Percentiles rank a stretch among this genome's conserved stretches.
These are phyloP conservation scores for Pelodiscus sinensis DNA, from an alignment of 2,113 vertebrate species.

Conservation along the genomic window DNA sequence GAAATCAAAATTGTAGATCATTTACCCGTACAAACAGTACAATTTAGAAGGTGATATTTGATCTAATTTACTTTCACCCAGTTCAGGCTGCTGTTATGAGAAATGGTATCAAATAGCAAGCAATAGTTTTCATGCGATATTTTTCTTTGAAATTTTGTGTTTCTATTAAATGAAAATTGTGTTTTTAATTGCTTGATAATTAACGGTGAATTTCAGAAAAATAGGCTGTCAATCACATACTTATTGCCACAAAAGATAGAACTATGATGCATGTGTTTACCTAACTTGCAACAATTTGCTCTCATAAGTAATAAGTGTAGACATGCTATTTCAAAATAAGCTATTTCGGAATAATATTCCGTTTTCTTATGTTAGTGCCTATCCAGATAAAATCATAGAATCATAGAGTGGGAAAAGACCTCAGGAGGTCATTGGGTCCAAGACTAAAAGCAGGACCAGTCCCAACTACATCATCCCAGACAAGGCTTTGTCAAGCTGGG, in stretches of 20 bases:
- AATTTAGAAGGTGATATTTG: background rate
- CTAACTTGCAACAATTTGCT: background rate
- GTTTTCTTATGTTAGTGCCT: background rate
- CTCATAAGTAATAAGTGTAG: background rate
- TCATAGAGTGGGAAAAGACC: too few relatives aligned
- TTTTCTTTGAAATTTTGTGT: background rate
- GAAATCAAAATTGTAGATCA: background rate
- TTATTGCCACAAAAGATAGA: background rate
- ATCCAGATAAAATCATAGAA: background rate
- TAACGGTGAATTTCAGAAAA: background rate
- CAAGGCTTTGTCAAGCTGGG: too few relatives aligned
- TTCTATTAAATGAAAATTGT: background rate
- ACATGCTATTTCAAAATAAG: too few relatives aligned
- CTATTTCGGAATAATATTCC: too few relatives aligned
- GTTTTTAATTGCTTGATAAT: background rate
- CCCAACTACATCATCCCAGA: too few relatives aligned
- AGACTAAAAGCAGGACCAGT: too few relatives aligned
- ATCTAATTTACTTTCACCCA: background rate
- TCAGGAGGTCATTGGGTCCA: too few relatives aligned
- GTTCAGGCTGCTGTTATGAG: background rate
- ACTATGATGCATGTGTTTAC: background rate
- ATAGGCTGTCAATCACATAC: background rate
- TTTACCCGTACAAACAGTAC: background rate
- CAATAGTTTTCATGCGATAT: background rate
- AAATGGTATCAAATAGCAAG: background rate